Percentiles rank a stretch among this genome's conserved stretches.
Conservation (phyloP, 2,888 invertebrate genomes). For the Dicycla oo region DNA sequence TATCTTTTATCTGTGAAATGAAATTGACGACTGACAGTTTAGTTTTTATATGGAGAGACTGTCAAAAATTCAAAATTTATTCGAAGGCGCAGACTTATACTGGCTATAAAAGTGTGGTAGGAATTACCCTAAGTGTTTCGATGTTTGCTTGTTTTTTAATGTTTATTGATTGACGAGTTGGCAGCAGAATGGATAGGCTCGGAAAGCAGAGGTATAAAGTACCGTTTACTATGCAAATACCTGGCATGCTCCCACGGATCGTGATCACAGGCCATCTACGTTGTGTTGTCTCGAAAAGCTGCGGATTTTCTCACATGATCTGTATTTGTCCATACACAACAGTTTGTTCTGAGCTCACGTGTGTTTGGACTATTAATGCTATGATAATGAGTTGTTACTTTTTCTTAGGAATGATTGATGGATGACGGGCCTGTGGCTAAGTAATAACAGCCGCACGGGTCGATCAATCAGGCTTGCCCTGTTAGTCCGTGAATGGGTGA, state of each 20-base stretch:
- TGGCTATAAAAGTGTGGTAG: too few species aligned
- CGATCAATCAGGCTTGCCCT: too few species aligned
- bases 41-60: too few species aligned
- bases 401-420: conserved; percentile 37
- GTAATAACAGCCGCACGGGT: too few species aligned
- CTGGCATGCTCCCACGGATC: conserved; percentile 51
- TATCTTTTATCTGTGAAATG: too few species aligned
- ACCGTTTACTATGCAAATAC: conserved; percentile 75
- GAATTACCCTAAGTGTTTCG: too few species aligned
- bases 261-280: conserved; percentile 40
- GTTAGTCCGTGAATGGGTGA: too few species aligned
- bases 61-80: too few species aligned
- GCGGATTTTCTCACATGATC: conserved; percentile 51
- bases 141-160: conserved; percentile 4
- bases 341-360: conserved; percentile 22
- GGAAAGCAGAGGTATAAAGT: conserved; percentile 61
- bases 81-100: too few species aligned
- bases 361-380: conserved; percentile 39
- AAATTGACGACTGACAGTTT: too few species aligned
- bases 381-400: conserved; percentile 43
- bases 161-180: conserved; percentile 30
- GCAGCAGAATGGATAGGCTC: conserved; percentile 45
- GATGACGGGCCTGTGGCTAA: too few species aligned
- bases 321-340: conserved; percentile 43
- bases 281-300: conserved; percentile 42